phyloP scores from a whole-genome alignment of 23 tunicate species.

The Trididemnum nubilum region DNA sequence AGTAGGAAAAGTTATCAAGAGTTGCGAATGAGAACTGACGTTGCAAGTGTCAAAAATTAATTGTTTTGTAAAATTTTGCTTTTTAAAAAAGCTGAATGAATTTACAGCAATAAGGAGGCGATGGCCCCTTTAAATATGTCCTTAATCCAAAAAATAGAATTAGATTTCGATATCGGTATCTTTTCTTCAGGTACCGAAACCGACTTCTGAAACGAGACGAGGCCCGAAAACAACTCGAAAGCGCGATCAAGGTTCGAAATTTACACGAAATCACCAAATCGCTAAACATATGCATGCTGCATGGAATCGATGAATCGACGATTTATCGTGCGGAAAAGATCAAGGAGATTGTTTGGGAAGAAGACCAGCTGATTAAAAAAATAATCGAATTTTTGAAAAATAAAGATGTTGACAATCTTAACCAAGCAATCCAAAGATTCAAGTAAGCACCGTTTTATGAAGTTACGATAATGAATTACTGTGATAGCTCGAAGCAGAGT shows the following conservation, averaged over 20 bases:
- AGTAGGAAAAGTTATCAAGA: no score
- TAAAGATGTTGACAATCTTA: not conserved
- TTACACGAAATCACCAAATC: not conserved
- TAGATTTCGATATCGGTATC: no score
- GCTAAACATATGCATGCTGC: not conserved
- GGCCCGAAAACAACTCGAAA: constrained; percentile 10
- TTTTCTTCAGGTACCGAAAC: not conserved
- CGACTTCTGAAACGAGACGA: not conserved
- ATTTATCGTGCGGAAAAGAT: not conserved
- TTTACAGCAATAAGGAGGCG: no score
- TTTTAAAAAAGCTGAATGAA: no score
- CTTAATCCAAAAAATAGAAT: no score
- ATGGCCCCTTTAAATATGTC: no score
- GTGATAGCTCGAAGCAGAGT: no score
- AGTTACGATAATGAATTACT: no score
- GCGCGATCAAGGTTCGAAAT: not conserved
- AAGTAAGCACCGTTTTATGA: not conserved
- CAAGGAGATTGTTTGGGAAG: not conserved
- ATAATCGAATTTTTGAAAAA: not conserved
- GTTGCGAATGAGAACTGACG: no score
- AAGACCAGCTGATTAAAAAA: constrained; percentile 11
- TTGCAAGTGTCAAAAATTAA: no score
- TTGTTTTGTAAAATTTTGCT: no score
- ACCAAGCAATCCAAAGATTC: not conserved
- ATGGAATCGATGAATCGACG: constrained; percentile 16